Evolutionary conservation across 2,797 vertebrate species (phyloP).

Genomic region (Sebastes paucispinis): DNA sequence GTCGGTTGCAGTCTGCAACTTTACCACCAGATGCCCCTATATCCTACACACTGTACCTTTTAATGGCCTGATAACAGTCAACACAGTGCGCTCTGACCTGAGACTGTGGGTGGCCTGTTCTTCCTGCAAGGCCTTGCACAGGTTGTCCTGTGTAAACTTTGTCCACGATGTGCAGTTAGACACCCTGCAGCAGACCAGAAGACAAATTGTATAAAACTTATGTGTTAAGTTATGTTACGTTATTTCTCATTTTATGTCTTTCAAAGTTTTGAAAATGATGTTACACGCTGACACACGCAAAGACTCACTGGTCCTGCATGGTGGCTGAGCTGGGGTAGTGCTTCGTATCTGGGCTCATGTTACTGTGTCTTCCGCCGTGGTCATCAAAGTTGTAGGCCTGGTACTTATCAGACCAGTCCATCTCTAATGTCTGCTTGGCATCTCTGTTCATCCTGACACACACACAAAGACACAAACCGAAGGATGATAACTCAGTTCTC

Average conservation of each 20-base stretch:
- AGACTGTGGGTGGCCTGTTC: conserved; percentile 82
- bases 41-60: too few relatives aligned
- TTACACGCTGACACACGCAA: background rate
- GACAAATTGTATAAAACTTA: background rate
- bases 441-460: conserved; percentile 84
- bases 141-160: conserved; percentile 85
- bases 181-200: conserved; percentile 73
- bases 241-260: background rate
- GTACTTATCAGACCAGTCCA: conserved; percentile 92
- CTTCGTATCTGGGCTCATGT: conserved; percentile 83
- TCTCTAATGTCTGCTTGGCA: conserved; percentile 86
- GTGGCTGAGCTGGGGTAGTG: conserved; percentile 81
- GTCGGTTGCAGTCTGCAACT: too few relatives aligned
- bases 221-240: too few relatives aligned
- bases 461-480: background rate
- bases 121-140: conserved; percentile 82
- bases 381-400: conserved; percentile 87
- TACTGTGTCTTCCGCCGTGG: conserved; percentile 78
- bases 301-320: conserved; percentile 87
- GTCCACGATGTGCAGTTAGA: conserved; percentile 84
- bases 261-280: background rate
- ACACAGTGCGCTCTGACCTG: conserved; percentile 53
- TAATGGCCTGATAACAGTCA: too few relatives aligned
- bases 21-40: too few relatives aligned
- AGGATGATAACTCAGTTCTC: background rate